phyloP scores from a whole-genome alignment of 1,140 invertebrate species.

The Drosophila pseudoobscura region DNA sequence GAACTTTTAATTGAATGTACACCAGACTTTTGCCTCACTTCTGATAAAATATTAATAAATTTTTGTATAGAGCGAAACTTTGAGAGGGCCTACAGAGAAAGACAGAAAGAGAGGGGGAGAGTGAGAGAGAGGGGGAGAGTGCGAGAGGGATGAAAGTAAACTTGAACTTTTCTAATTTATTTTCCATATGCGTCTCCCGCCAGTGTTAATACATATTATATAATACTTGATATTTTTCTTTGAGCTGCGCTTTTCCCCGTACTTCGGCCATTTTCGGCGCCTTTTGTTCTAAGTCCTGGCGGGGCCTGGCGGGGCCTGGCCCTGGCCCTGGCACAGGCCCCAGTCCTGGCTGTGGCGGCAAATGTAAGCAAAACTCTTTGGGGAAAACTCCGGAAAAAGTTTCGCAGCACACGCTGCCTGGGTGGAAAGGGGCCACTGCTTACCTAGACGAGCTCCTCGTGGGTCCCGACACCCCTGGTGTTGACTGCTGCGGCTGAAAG shows the following conservation, averaged over 20 bases:
- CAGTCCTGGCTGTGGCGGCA: conserved; percentile 34
- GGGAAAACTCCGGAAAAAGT: conserved; percentile 42
- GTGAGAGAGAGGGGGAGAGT: background rate
- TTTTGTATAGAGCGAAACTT: conserved; percentile 65
- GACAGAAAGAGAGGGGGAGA: background rate
- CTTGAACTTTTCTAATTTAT: conserved; percentile 77
- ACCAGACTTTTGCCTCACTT: conserved; percentile 28
- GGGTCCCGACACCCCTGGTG: conserved; percentile 50
- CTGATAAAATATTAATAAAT: conserved; percentile 69
- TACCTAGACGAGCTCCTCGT: conserved; percentile 44
- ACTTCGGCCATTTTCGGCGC: conserved; percentile 40
- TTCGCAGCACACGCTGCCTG: conserved; percentile 5
- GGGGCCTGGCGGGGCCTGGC: background rate
- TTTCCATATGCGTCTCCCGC: conserved; percentile 56
- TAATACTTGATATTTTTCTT: conserved; percentile 77
- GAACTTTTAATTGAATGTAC: conserved; percentile 75
- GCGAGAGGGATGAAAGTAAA: conserved; percentile 28
- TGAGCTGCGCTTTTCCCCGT: conserved; percentile 35
- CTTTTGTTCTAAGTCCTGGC: conserved; percentile 63
- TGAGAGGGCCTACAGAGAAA: conserved; percentile 32
- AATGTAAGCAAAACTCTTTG: conserved; percentile 47
- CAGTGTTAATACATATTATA: conserved; percentile 73
- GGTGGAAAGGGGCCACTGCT: conserved; percentile 13
- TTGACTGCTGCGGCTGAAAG: conserved; percentile 54
- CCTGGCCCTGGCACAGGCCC: too few species aligned